These are phyloP conservation scores for Meganola albula DNA, from an alignment of 2,888 invertebrate species.

Conservation along the genomic window DNA sequence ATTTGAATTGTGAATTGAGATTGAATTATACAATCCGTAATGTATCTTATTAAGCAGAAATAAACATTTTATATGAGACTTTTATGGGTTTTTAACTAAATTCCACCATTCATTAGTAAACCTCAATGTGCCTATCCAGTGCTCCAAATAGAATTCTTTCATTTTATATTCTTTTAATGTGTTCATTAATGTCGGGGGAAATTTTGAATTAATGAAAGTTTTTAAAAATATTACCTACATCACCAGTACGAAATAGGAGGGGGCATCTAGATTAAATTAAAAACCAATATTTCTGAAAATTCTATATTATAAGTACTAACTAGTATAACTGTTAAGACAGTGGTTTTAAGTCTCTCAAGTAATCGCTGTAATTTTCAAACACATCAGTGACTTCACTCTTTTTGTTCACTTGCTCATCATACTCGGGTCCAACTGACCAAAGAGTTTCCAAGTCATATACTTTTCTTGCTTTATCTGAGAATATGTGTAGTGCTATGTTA, in stretches of 20 bases:
- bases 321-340: constrained; percentile 39
- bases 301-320: no score
- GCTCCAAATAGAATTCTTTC: no score
- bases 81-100: constrained; percentile 49
- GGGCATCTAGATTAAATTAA: no score
- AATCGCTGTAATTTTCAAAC: constrained; percentile 81
- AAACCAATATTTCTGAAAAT: no score
- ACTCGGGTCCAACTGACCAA: constrained; percentile 92
- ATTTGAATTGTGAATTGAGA: constrained; percentile 52
- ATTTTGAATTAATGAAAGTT: no score
- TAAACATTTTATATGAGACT: constrained; percentile 78
- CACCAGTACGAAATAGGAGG: no score
- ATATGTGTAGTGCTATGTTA: constrained; percentile 94
- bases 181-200: no score
- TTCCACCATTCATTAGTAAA: no score
- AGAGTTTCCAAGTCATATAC: constrained; percentile 92
- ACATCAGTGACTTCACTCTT: constrained; percentile 80
- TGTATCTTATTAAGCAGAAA: constrained; percentile 72
- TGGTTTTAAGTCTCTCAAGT: constrained; percentile 81
- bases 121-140: no score
- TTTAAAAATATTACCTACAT: no score
- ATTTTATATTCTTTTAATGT: no score
- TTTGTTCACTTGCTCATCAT: constrained; percentile 83
- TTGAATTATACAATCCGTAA: constrained; percentile 64
- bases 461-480: constrained; percentile 82